Conservation (phyloP, 2,888 invertebrate species). For the Syrphus vitripennis region DNA sequence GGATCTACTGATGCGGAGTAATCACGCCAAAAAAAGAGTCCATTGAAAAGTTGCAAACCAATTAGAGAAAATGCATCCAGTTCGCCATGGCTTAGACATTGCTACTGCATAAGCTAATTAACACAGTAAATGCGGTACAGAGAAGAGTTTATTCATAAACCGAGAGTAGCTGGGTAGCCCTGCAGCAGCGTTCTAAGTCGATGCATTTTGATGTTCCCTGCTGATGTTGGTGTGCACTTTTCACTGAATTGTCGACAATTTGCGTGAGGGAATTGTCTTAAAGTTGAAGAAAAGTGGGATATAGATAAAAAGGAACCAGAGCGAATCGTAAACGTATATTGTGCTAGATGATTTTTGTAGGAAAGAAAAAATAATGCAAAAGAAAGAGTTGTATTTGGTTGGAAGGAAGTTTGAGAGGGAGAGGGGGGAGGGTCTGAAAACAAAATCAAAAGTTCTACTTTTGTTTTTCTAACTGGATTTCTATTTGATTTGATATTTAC, state of each 20-base stretch:
- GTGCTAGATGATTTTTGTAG: constrained; percentile 45
- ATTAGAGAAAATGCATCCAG: constrained; percentile 58
- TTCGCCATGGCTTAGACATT: not conserved
- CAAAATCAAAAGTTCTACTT: constrained; percentile 69
- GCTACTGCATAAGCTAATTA: constrained; percentile 36
- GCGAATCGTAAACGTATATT: constrained; percentile 48
- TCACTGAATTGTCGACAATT: constrained; percentile 35
- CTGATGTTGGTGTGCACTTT: constrained; percentile 13
- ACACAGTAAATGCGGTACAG: not conserved
- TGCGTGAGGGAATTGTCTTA: constrained; percentile 45
- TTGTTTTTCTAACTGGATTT: constrained; percentile 49
- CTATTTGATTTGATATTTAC: not conserved
- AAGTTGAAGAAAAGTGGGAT: constrained; percentile 2
- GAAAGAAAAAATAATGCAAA: constrained; percentile 21
- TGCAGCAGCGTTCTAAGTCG: constrained; percentile 51
- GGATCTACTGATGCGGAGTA: constrained; percentile 59
- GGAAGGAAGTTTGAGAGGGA: not conserved
- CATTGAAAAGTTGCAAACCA: constrained; percentile 40
- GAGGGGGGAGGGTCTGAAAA: not conserved
- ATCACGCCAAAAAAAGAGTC: constrained; percentile 59
- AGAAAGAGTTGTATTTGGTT: constrained; percentile 41
- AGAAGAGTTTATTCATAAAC: not conserved
- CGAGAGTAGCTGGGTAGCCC: not conserved
- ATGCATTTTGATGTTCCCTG: constrained; percentile 44
- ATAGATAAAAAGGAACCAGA: constrained; percentile 40